phyloP scores from a whole-genome alignment of 2,113 vertebrate genomes.

The Leptodactylus fuscus region DNA sequence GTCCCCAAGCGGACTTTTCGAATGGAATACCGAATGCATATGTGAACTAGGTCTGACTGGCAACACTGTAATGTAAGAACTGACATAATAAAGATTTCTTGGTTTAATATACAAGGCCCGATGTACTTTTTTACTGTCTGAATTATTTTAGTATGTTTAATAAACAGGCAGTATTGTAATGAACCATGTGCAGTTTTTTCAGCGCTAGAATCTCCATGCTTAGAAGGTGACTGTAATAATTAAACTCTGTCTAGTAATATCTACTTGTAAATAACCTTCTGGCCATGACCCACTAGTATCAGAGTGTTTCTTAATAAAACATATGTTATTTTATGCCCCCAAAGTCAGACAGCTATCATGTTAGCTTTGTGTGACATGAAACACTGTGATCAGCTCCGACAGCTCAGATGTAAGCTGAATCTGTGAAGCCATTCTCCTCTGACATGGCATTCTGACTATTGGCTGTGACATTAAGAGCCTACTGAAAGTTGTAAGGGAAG shows the following conservation, averaged over 20 bases:
- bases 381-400: constrained; percentile 30
- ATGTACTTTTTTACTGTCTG: too few relatives aligned
- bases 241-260: background rate
- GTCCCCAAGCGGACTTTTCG: too few relatives aligned
- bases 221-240: background rate
- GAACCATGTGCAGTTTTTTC: too few relatives aligned
- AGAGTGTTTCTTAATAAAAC: constrained; percentile 11
- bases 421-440: constrained; percentile 40
- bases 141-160: background rate
- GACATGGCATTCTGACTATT: constrained; percentile 26
- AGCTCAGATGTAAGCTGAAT: background rate
- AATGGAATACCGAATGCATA: too few relatives aligned
- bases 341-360: background rate
- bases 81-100: too few relatives aligned
- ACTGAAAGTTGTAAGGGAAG: background rate
- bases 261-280: background rate
- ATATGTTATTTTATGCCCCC: background rate
- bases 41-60: too few relatives aligned
- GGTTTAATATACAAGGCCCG: too few relatives aligned
- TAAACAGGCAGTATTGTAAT: background rate
- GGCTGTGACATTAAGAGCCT: constrained; percentile 29
- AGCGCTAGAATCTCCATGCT: background rate
- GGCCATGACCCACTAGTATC: background rate
- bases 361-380: constrained; percentile 11
- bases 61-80: too few relatives aligned